Evolutionary conservation across 1,140 invertebrate genomes (phyloP).

Genomic region (Spodoptera litura): DNA sequence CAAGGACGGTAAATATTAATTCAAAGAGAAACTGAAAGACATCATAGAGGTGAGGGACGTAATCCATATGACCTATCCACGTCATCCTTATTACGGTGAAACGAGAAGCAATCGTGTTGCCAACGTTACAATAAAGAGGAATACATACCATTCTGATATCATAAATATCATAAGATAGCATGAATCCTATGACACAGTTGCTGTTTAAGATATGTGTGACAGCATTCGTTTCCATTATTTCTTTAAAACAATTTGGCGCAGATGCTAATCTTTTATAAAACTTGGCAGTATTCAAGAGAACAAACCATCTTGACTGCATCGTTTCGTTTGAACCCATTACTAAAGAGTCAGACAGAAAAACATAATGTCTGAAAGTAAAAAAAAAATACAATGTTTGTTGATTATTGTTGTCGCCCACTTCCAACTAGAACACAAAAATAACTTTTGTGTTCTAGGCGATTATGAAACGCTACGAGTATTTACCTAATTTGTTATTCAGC

Average conservation of each 20-base stretch:
- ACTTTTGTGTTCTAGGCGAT: background rate
- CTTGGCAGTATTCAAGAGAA: slow-evolving; percentile 21
- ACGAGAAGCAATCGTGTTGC: too few relatives aligned
- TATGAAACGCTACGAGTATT: background rate
- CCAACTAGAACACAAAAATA: background rate
- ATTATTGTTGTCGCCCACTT: background rate
- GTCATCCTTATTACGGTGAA: too few relatives aligned
- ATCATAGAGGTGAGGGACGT: too few relatives aligned
- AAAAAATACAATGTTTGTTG: background rate
- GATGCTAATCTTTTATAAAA: slow-evolving; percentile 30
- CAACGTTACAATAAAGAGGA: too few relatives aligned
- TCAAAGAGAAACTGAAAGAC: too few relatives aligned
- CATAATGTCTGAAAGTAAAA: slow-evolving; percentile 22
- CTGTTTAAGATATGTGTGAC: background rate
- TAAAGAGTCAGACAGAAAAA: slow-evolving; percentile 10
- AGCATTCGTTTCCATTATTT: background rate
- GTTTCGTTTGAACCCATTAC: slow-evolving; percentile 29
- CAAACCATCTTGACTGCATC: slow-evolving; percentile 12
- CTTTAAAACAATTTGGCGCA: slow-evolving; percentile 21
- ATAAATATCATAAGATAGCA: too few relatives aligned
- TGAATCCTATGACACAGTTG: too few relatives aligned
- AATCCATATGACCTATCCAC: too few relatives aligned
- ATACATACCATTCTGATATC: too few relatives aligned
- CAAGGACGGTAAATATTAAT: too few relatives aligned
- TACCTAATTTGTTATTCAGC: background rate